Evolutionary conservation across 2,113 vertebrate genomes (phyloP), one percentile per base, ranked within the genome.

Genomic region (Callipepla californica): DNA sequence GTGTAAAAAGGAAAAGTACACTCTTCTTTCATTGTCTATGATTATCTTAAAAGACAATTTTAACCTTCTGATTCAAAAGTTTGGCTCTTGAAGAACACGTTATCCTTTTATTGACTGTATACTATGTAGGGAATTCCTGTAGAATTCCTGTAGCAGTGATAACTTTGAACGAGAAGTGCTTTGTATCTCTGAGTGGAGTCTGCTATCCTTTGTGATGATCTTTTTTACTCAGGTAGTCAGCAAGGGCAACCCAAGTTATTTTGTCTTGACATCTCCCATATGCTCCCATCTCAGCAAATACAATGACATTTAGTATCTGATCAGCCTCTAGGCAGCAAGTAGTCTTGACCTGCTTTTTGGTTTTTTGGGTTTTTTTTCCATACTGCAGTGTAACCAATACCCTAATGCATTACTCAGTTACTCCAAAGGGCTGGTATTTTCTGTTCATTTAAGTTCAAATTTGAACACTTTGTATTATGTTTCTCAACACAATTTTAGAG

Each of bases 401-500:
- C 25, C 28, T 61, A 7, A 38, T 15, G 8, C 48, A 48, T 50
- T 73, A 61, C 11, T 80, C 34, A 73, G 44, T 65, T 87, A 65
- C 48, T 89, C 16, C 21, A 74, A 66, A 93, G 26, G 66, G 34
- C 23, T 80, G n/a, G 1, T 80, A 47, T 83, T 93, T 93, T 91
- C 68, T 15, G 3, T 83, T 74, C 28, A 19, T 50, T 50, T 38
- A 78, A 78, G 14, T 34, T 50, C 57, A 63, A 74, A 81, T 81
- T 87, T 74, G 57, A 70, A 70, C 87, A 66, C 14, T 61, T 69
- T 47, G 16, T 67, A 30, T 79, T 72, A 47, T 61, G 66, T 81
- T 94, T 93, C 75, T 87, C n/a, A 70, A 95, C 42, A 88, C 62
- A 67, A 11, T 8, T 51, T 90, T 47, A 61, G 40, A 62, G 57